A percentile compares a stretch with the other conserved stretches of the same genome.
Evolutionary conservation across 53 echinoderm and acorn worm species (phyloP).

Genomic region (Actinopyga echinites): DNA sequence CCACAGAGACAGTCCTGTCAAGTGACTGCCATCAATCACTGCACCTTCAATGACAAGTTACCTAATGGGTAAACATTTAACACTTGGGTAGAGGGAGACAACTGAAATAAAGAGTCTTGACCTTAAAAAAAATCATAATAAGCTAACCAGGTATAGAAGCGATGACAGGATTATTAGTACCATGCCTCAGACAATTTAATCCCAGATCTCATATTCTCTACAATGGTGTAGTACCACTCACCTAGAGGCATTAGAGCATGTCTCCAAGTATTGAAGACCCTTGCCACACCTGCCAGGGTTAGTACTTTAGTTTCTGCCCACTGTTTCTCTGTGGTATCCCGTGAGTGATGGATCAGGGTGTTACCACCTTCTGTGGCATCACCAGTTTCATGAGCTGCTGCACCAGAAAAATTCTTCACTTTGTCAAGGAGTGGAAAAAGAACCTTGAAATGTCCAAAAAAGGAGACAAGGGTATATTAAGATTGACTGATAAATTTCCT

Average conservation of each 20-base stretch:
- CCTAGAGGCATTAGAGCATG: conserved; percentile 88
- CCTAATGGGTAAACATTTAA: too few species aligned
- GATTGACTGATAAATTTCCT: too few species aligned
- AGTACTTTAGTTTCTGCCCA: conserved; percentile 99
- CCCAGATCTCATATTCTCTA: neutral
- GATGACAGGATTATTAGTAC: too few species aligned
- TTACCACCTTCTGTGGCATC: conserved; percentile 71
- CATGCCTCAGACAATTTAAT: too few species aligned
- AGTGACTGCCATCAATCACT: too few species aligned
- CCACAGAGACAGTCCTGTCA: too few species aligned
- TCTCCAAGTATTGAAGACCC: conserved; percentile 99
- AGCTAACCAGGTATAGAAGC: too few species aligned
- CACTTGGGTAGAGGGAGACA: too few species aligned
- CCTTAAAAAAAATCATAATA: too few species aligned
- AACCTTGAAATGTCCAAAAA: conserved; percentile 46
- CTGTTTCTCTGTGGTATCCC: conserved; percentile 98
- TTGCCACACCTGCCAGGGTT: conserved; percentile 92
- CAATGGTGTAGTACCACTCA: conserved; percentile 14
- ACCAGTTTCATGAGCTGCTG: conserved; percentile 65
- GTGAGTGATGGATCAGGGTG: conserved; percentile 93
- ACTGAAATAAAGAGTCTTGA: too few species aligned
- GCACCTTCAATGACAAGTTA: too few species aligned
- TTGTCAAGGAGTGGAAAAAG: conserved; percentile 94
- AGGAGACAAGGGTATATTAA: too few species aligned
- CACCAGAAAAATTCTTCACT: conserved; percentile 94